phyloP scores from a whole-genome alignment of 2,888 invertebrate genomes.

The Caradrina kadenii region DNA sequence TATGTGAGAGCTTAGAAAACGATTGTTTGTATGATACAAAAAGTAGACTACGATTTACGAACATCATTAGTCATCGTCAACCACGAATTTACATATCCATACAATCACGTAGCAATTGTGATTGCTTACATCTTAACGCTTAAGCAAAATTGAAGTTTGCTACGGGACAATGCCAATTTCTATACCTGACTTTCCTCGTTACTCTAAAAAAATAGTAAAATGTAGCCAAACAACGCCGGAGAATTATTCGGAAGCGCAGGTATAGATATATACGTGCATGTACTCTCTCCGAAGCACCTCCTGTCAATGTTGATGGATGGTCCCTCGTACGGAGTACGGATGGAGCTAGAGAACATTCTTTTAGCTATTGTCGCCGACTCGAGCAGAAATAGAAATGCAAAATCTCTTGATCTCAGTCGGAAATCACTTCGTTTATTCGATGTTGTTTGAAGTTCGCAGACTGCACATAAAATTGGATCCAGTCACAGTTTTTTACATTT shows the following conservation, averaged over 20 bases:
- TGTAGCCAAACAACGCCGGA: constrained; percentile 47
- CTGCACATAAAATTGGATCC: constrained; percentile 27
- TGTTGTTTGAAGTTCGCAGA: constrained; percentile 47
- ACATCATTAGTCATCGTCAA: constrained; percentile 51
- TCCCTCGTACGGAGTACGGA: constrained; percentile 37
- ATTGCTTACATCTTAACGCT: constrained; percentile 1
- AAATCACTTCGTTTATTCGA: constrained; percentile 54
- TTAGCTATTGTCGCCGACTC: constrained; percentile 50
- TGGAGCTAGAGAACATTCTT: constrained; percentile 39
- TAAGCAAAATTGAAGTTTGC: neutral
- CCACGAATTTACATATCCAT: constrained; percentile 25
- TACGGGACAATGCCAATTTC: constrained; percentile 5
- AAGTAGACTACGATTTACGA: constrained; percentile 17
- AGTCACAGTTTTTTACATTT: constrained; percentile 27
- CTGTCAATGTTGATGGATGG: constrained; percentile 65
- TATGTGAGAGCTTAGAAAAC: constrained; percentile 31
- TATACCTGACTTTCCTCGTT: constrained; percentile 12
- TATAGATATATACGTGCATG: constrained; percentile 18
- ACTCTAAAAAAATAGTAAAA: constrained; percentile 23
- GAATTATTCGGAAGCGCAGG: constrained; percentile 61
- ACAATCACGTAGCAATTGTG: constrained; percentile 7
- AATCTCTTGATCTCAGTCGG: constrained; percentile 55
- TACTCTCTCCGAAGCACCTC: constrained; percentile 64
- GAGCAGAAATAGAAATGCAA: constrained; percentile 54
- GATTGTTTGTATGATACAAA: constrained; percentile 27